These are phyloP conservation scores for Electrophaes corylata DNA, from an alignment of 2,888 invertebrate genomes.

Conservation along the genomic window DNA sequence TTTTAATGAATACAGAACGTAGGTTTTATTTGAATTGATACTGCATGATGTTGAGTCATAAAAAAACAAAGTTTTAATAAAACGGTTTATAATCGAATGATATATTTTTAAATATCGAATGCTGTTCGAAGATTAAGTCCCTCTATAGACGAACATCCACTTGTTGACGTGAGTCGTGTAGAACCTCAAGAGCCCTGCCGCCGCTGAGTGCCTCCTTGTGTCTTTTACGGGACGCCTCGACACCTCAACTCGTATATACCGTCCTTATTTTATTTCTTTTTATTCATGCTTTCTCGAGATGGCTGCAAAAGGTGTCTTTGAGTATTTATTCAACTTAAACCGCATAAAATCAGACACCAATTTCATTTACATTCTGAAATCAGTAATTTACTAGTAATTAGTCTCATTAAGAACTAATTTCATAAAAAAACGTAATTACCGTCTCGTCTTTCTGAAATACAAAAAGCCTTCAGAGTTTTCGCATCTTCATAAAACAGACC, in stretches of 20 bases:
- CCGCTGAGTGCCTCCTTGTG: slow-evolving; percentile 64
- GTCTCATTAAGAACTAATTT: slow-evolving; percentile 8
- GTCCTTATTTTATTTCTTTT: slow-evolving; percentile 10
- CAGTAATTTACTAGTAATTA: too few relatives aligned
- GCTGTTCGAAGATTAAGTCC: slow-evolving; percentile 25
- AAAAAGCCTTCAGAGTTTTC: slow-evolving; percentile 28
- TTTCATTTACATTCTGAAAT: too few relatives aligned
- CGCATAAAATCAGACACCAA: too few relatives aligned
- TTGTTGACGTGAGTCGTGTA: slow-evolving; percentile 63
- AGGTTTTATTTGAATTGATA: background rate
- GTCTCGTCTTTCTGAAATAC: slow-evolving; percentile 10
- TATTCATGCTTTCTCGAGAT: background rate
- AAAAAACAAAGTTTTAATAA: background rate
- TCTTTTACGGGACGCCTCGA: slow-evolving; percentile 59
- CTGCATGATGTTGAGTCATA: slow-evolving; percentile 14
- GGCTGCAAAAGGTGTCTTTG: background rate
- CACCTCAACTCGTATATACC: slow-evolving; percentile 41
- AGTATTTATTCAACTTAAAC: background rate
- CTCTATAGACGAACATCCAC: slow-evolving; percentile 65
- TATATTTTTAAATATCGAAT: slow-evolving; percentile 16
- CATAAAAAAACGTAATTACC: slow-evolving; percentile 10
- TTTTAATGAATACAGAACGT: slow-evolving; percentile 25
- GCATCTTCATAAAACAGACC: slow-evolving; percentile 46
- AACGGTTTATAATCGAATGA: background rate
- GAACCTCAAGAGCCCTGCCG: slow-evolving; percentile 68